Conservation (phyloP, 2,797 vertebrate genomes). For the Xiphophorus birchmanni region DNA sequence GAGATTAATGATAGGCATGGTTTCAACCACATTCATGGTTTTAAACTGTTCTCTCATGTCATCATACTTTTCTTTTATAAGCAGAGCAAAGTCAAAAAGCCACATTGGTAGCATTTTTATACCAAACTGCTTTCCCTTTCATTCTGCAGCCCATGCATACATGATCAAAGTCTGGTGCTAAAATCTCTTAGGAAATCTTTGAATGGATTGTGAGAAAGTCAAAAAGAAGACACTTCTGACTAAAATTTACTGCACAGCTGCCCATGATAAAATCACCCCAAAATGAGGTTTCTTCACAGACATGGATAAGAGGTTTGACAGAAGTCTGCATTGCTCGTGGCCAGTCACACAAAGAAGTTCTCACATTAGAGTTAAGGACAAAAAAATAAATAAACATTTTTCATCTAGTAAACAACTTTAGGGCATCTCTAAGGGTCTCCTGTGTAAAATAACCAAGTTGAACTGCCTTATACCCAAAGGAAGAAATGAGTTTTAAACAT, state of each 20-base stretch:
- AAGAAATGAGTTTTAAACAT: conserved; percentile 18
- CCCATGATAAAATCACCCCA: background rate
- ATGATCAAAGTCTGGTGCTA: background rate
- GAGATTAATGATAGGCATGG: conserved; percentile 10
- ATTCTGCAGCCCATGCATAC: background rate
- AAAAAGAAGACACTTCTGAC: background rate
- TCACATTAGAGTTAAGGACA: conserved; percentile 17
- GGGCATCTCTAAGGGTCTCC: conserved; percentile 24
- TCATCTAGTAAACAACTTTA: conserved; percentile 23
- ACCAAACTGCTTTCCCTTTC: background rate
- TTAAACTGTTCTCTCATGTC: conserved; percentile 15
- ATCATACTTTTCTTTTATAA: conserved; percentile 6
- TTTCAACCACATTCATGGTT: conserved; percentile 1
- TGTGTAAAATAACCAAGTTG: conserved; percentile 3
- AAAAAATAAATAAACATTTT: background rate
- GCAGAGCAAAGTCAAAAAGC: background rate
- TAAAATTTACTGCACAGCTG: background rate
- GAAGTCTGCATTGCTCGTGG: background rate
- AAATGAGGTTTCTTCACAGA: background rate
- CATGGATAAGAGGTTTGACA: background rate
- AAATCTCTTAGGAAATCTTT: background rate
- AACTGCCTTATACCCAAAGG: conserved; percentile 30
- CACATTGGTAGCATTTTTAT: background rate
- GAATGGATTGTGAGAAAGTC: background rate
- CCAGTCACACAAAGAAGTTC: conserved; percentile 18